phyloP scores from a whole-genome alignment of 1,140 invertebrate species.

The Tribolium castaneum region DNA sequence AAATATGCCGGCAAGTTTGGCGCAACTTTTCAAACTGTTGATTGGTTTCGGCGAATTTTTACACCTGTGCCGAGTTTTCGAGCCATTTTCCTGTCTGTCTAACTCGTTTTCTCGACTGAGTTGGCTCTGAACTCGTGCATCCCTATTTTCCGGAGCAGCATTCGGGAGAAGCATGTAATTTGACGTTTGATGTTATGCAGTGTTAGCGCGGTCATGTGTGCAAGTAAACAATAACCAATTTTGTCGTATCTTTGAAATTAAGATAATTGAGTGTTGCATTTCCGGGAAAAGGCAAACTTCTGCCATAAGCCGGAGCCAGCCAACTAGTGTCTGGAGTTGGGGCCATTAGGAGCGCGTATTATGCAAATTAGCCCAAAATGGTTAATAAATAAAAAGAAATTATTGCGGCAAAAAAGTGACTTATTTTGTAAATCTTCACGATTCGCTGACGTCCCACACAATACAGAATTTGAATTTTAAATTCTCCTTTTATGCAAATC shows the following conservation, averaged over 20 bases:
- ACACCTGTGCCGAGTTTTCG: no score
- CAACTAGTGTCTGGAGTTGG: no score
- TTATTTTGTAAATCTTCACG: neutral
- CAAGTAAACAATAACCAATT: neutral
- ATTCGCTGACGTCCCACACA: neutral
- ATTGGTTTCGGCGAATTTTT: no score
- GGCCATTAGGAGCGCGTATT: no score
- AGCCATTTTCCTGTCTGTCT: no score
- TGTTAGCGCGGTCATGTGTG: neutral
- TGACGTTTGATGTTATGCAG: neutral
- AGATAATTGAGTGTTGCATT: neutral
- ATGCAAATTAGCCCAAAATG: no score
- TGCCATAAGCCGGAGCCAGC: no score
- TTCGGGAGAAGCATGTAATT: neutral
- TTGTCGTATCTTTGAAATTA: neutral
- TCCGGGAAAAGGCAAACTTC: no score
- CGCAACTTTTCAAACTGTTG: no score
- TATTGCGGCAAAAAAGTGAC: neutral
- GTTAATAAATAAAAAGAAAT: neutral
- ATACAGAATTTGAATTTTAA: constrained; percentile 30
- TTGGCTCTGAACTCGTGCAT: no score
- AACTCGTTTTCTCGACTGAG: no score
- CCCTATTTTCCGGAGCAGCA: neutral
- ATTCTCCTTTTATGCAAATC: constrained; percentile 16
- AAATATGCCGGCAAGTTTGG: no score